These are phyloP conservation scores for Neelides sp. DNA, from an alignment of 1,140 invertebrate species.

Conservation along the genomic window DNA sequence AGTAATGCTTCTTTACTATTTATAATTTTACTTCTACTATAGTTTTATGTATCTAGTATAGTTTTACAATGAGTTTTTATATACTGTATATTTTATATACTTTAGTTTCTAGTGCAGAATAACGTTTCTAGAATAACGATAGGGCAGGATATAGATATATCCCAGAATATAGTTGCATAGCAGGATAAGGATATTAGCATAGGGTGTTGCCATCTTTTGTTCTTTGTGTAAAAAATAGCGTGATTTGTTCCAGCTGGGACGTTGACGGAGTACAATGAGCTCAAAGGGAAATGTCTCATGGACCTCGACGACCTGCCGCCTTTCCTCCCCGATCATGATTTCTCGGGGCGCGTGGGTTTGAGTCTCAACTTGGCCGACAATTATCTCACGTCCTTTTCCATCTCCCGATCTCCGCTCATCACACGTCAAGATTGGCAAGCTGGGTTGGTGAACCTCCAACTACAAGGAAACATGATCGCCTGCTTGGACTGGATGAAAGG, in stretches of 20 bases:
- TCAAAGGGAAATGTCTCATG: conserved; percentile 11
- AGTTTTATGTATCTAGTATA: no score
- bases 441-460: conserved; percentile 13
- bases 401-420: not conserved
- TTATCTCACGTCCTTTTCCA: conserved; percentile 12
- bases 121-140: no score
- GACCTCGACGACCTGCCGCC: conserved; percentile 19
- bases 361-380: conserved; percentile 24
- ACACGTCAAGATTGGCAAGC: conserved; percentile 9
- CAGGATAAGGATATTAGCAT: no score
- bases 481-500: conserved; percentile 21
- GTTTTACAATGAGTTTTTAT: no score
- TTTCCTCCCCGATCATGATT: conserved; percentile 3
- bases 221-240: no score
- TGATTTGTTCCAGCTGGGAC: conserved; percentile 6
- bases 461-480: conserved; percentile 24
- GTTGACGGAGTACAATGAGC: not conserved
- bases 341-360: not conserved
- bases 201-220: no score
- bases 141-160: no score
- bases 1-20: no score
- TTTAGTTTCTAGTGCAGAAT: no score
- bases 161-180: no score
- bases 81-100: no score
- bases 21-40: no score